These are phyloP conservation scores for Brachirus orientalis DNA, from an alignment of 2,113 vertebrate genomes.

Conservation along the genomic window DNA sequence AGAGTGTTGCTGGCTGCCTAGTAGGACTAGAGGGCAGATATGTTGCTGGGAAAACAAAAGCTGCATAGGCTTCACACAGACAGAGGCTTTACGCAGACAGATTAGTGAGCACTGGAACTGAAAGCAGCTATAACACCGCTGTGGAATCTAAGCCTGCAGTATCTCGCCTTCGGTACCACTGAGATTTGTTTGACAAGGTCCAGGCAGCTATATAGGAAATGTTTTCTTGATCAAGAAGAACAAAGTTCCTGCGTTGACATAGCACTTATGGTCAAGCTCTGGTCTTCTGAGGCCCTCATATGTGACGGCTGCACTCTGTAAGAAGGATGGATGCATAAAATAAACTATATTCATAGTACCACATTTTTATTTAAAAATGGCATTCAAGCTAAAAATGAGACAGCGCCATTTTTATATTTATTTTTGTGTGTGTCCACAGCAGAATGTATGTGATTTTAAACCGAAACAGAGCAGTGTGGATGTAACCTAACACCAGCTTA, in stretches of 20 bases:
- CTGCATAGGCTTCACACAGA: constrained; percentile 34
- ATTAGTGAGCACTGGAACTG: constrained; percentile 61
- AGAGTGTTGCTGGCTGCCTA: constrained; percentile 35
- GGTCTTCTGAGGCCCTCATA: constrained; percentile 16
- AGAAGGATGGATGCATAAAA: constrained; percentile 12
- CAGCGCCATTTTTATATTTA: too few relatives aligned
- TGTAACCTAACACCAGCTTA: too few relatives aligned
- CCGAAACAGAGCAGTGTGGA: too few relatives aligned
- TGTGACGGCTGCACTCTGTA: too few relatives aligned
- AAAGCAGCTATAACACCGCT: constrained; percentile 46
- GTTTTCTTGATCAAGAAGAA: constrained; percentile 40
- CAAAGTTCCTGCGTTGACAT: too few relatives aligned
- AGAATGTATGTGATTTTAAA: too few relatives aligned
- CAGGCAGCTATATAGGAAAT: constrained; percentile 35
- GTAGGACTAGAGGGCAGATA: constrained; percentile 32
- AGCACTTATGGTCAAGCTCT: too few relatives aligned
- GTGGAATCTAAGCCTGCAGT: constrained; percentile 60
- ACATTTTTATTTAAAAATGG: too few relatives aligned
- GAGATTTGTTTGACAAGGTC: constrained; percentile 61
- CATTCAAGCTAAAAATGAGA: too few relatives aligned
- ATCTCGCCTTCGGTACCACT: constrained; percentile 43
- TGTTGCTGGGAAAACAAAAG: constrained; percentile 52
- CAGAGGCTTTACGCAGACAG: constrained; percentile 33
- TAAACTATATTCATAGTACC: not conserved
- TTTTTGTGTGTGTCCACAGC: too few relatives aligned